Conservation (phyloP, 2,797 vertebrate genomes). For the Rhinichthys osculus region DNA sequence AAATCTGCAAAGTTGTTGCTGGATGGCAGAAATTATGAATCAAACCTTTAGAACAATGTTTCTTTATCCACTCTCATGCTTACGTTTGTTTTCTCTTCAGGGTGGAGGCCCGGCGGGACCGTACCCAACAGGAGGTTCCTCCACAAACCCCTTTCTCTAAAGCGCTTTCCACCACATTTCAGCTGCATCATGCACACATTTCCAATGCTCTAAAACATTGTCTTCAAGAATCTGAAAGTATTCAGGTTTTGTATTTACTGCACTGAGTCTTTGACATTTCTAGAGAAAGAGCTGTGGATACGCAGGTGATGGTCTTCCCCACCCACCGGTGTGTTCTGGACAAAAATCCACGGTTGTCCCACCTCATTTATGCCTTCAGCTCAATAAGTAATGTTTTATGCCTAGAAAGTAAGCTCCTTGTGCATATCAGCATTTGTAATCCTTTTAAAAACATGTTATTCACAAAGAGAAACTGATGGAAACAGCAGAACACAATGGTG, state of each 20-base stretch:
- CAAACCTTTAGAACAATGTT: not conserved
- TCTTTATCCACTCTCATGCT: not conserved
- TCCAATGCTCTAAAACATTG: conserved; percentile 85
- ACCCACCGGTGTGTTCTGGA: conserved; percentile 72
- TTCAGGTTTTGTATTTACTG: conserved; percentile 53
- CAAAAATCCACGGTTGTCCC: conserved; percentile 86
- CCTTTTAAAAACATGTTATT: conserved; percentile 88
- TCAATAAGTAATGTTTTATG: conserved; percentile 90
- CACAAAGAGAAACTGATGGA: conserved; percentile 82
- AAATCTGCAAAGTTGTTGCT: not conserved
- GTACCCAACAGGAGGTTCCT: conserved; percentile 89
- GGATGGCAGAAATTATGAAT: not conserved
- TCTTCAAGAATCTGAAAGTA: conserved; percentile 82
- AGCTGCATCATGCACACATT: conserved; percentile 89
- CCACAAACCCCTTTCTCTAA: conserved; percentile 99
- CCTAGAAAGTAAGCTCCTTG: conserved; percentile 91
- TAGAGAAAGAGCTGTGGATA: conserved; percentile 45
- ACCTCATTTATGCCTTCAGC: conserved; percentile 85
- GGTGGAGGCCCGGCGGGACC: conserved; percentile 89
- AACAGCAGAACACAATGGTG: conserved; percentile 6
- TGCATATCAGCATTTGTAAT: conserved; percentile 98
- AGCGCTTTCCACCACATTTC: conserved; percentile 77
- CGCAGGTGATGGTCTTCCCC: conserved; percentile 79
- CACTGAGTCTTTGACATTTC: conserved; percentile 53
- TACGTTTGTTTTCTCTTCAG: conserved; percentile 69